Conservation (phyloP, 2,888 invertebrate species). For the Dicyrtoma fusca region DNA sequence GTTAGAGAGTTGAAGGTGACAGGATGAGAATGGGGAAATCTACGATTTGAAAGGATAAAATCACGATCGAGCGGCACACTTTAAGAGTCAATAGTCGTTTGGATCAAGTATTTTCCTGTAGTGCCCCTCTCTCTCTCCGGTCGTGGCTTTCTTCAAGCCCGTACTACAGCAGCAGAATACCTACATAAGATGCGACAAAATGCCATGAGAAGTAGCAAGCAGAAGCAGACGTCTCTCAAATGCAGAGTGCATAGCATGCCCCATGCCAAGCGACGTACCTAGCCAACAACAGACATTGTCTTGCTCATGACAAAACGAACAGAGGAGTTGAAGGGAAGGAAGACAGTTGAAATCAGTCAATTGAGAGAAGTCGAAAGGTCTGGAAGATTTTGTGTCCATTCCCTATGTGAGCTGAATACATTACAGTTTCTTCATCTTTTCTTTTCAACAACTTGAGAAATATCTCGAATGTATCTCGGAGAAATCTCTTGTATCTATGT, state of each 20-base stretch:
- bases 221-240: not conserved
- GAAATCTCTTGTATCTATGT: not conserved
- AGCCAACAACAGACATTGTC: no score
- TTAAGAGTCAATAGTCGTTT: conserved; percentile 37
- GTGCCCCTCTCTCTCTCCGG: conserved; percentile 7
- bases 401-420: conserved; percentile 55
- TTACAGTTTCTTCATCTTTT: conserved; percentile 40
- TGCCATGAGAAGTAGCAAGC: not conserved
- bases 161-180: no score
- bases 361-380: conserved; percentile 44
- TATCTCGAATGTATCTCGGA: not conserved
- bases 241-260: no score
- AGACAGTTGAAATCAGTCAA: conserved; percentile 51
- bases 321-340: conserved; percentile 8
- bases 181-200: not conserved
- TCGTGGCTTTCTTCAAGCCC: not conserved
- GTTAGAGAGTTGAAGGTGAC: not conserved
- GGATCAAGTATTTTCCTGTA: conserved; percentile 29
- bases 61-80: conserved; percentile 27
- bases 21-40: conserved; percentile 15
- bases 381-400: conserved; percentile 55
- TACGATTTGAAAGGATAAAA: conserved; percentile 17
- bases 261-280: no score
- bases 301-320: no score
- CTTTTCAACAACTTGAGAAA: not conserved